phyloP scores from a whole-genome alignment of 2,888 invertebrate species.

The Caenorhabditis parvicauda region DNA sequence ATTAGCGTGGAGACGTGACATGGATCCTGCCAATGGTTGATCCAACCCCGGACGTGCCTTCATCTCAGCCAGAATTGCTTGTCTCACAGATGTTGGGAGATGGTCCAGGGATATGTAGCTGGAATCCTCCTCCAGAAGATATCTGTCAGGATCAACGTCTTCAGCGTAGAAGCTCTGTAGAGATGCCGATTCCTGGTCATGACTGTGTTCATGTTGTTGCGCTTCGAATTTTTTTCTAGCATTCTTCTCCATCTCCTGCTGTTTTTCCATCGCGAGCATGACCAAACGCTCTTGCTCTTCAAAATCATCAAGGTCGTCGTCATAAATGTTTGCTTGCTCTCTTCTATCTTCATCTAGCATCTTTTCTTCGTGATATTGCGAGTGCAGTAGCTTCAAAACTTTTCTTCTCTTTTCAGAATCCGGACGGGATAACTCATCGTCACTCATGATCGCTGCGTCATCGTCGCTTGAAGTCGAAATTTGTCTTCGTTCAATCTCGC shows the following conservation, averaged over 20 bases:
- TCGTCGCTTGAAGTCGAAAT: slow-evolving; percentile 31
- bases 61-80: slow-evolving; percentile 31
- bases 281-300: slow-evolving; percentile 36
- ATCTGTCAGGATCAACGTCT: slow-evolving; percentile 30
- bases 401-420: slow-evolving; percentile 18
- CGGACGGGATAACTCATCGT: slow-evolving; percentile 37
- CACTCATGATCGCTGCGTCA: slow-evolving; percentile 43
- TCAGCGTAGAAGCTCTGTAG: slow-evolving; percentile 38
- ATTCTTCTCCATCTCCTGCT: slow-evolving; percentile 5
- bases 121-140: slow-evolving; percentile 22
- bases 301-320: slow-evolving; percentile 38
- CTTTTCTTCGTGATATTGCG: background rate
- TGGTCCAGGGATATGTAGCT: slow-evolving; percentile 26
- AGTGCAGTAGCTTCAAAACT: slow-evolving; percentile 16
- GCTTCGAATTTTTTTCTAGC: slow-evolving; percentile 14
- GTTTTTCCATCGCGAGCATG: slow-evolving; percentile 7
- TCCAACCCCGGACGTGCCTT: slow-evolving; percentile 8
- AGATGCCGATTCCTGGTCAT: slow-evolving; percentile 23
- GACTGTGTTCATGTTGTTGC: slow-evolving; percentile 19
- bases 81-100: slow-evolving; percentile 26
- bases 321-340: too few relatives aligned
- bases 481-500: slow-evolving; percentile 41
- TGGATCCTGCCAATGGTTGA: slow-evolving; percentile 30
- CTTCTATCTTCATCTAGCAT: slow-evolving; percentile 6
- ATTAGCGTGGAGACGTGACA: slow-evolving; percentile 41